Percentiles rank a stretch among this genome's conserved stretches.
These are phyloP conservation scores for Merops nubicus DNA, from an alignment of 2,113 vertebrate genomes.

Conservation along the genomic window DNA sequence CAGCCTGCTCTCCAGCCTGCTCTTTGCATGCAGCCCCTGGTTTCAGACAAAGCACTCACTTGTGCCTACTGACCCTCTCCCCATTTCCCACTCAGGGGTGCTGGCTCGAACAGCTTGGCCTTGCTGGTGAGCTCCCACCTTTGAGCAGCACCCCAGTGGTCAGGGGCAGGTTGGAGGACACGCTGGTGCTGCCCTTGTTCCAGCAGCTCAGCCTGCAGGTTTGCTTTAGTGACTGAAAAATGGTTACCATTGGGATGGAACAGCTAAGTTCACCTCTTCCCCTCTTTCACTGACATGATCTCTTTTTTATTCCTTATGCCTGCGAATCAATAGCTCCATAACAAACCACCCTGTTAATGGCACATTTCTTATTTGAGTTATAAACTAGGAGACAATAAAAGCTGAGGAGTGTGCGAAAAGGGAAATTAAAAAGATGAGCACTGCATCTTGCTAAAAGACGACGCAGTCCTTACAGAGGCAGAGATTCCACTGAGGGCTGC, in stretches of 20 bases:
- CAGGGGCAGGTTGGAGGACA: not conserved
- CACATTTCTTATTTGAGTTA: not conserved
- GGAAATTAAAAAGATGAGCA: not conserved
- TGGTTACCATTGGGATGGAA: not conserved
- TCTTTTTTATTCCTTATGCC: not conserved
- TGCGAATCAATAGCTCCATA: not conserved
- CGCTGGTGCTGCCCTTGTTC: not conserved
- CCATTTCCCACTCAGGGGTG: fast-evolving
- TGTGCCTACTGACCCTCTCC: not conserved
- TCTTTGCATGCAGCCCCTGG: not conserved
- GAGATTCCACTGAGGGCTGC: conserved; percentile 33
- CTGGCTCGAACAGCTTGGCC: not conserved
- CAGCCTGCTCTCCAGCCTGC: not conserved
- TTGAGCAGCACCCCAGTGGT: not conserved
- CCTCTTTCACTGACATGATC: not conserved
- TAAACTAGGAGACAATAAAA: not conserved
- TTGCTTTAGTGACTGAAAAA: not conserved
- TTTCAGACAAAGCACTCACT: not conserved
- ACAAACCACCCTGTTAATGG: not conserved
- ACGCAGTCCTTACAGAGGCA: not conserved
- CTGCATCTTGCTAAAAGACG: not conserved
- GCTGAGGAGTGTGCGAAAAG: not conserved
- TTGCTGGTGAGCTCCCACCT: not conserved
- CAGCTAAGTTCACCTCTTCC: not conserved
- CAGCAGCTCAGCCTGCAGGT: not conserved